phyloP scores from a whole-genome alignment of 30 jellyfish, hydroid and myxozoan genomes.

The Aurelia aurita complex sp. Pacific region DNA sequence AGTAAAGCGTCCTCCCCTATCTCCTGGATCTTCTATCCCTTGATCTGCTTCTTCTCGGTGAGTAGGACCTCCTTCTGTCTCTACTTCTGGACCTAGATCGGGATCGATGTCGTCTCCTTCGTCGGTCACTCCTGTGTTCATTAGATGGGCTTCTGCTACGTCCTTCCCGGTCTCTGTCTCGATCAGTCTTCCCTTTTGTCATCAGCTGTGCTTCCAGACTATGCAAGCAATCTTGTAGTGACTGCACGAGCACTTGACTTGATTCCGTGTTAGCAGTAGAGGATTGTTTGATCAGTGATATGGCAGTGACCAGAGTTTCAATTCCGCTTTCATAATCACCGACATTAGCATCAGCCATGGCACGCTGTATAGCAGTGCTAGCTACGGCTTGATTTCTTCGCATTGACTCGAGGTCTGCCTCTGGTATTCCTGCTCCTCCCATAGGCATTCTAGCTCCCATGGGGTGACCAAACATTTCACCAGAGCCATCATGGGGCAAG shows the following conservation, averaged over 20 bases:
- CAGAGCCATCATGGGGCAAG: slow-evolving; percentile 71
- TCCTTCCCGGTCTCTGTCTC: slow-evolving; percentile 77
- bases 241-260: slow-evolving; percentile 89
- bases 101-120: slow-evolving; percentile 92
- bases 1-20: not conserved
- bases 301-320: slow-evolving; percentile 97
- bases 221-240: slow-evolving; percentile 97
- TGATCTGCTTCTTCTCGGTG: slow-evolving; percentile 88
- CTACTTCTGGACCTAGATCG: slow-evolving; percentile 93
- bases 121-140: slow-evolving; percentile 73
- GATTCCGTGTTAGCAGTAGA: slow-evolving; percentile 96
- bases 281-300: slow-evolving; percentile 93
- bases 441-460: slow-evolving; percentile 45
- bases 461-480: slow-evolving; percentile 68
- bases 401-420: slow-evolving; percentile 92
- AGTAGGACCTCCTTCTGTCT: slow-evolving; percentile 82
- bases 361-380: slow-evolving; percentile 98
- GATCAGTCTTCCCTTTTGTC: slow-evolving; percentile 79
- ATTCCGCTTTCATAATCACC: slow-evolving; percentile 99
- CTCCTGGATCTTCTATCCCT: slow-evolving; percentile 87
- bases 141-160: slow-evolving; percentile 68
- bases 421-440: slow-evolving; percentile 78
- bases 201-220: slow-evolving; percentile 98
- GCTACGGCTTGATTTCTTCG: slow-evolving; percentile 98
- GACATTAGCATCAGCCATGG: slow-evolving; percentile 98